Evolutionary conservation across 2,797 vertebrate genomes (phyloP).

Genomic region (Semotilus atromaculatus): DNA sequence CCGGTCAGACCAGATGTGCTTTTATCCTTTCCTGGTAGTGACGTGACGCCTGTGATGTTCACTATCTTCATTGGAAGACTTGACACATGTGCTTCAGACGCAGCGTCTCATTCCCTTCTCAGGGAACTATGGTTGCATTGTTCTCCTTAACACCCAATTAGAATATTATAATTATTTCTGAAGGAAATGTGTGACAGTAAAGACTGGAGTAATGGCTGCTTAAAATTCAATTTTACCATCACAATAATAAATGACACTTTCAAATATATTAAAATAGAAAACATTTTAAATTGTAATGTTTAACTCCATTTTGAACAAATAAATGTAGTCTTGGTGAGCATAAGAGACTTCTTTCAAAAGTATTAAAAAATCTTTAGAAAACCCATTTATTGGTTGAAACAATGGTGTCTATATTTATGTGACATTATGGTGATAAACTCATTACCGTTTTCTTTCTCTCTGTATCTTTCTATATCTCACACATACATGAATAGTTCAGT

Average conservation of each 20-base stretch:
- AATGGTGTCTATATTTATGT: background rate
- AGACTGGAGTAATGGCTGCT: background rate
- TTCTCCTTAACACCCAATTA: background rate
- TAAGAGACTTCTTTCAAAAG: background rate
- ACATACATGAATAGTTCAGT: constrained; percentile 77
- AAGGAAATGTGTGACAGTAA: background rate
- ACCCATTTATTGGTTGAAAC: background rate
- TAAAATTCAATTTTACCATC: background rate
- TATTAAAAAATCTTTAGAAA: background rate
- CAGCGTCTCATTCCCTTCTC: too few relatives aligned
- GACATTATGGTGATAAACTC: background rate
- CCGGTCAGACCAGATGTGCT: too few relatives aligned
- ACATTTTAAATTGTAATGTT: background rate
- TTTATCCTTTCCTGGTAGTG: too few relatives aligned
- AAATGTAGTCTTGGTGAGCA: background rate
- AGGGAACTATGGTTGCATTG: too few relatives aligned
- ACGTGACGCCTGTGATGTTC: too few relatives aligned
- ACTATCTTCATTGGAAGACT: too few relatives aligned
- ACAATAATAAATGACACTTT: background rate
- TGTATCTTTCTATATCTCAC: constrained; percentile 6
- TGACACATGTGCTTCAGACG: too few relatives aligned
- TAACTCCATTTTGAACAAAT: background rate
- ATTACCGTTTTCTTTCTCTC: constrained; percentile 2
- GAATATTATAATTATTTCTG: background rate
- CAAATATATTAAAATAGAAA: background rate